phyloP scores from a whole-genome alignment of 2,113 vertebrate species.

The Pseudopodoces humilis region DNA sequence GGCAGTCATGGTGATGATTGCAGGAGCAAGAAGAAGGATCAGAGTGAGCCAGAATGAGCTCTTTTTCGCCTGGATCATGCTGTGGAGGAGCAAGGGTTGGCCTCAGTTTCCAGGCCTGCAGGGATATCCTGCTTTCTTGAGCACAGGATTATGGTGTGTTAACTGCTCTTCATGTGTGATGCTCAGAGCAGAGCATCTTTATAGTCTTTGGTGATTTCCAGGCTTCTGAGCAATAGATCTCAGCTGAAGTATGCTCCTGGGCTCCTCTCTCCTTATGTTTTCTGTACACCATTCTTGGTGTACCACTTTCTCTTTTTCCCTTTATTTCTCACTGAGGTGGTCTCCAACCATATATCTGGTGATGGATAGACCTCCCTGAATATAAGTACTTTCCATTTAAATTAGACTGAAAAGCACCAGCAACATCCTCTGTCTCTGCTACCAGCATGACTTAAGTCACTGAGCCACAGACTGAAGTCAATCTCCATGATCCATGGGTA shows the following conservation, averaged over 20 bases:
- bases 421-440: not conserved
- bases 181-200: not conserved
- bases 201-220: not conserved
- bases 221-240: not conserved
- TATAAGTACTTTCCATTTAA: not conserved
- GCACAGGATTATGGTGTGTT: not conserved
- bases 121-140: not conserved
- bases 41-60: slow-evolving; percentile 7
- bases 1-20: slow-evolving; percentile 36
- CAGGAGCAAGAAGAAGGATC: slow-evolving; percentile 20
- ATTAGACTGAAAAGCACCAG: not conserved
- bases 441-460: not conserved
- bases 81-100: not conserved
- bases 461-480: not conserved
- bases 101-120: not conserved
- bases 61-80: slow-evolving; percentile 24
- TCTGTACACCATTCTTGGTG: not conserved
- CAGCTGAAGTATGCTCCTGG: not conserved
- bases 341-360: not conserved
- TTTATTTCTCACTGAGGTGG: not conserved
- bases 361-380: not conserved
- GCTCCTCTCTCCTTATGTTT: not conserved
- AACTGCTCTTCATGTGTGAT: not conserved
- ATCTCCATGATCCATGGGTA: not conserved
- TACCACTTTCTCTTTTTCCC: not conserved